phyloP scores from a whole-genome alignment of 2,113 vertebrate species.

The Pluvianellus socialis region DNA sequence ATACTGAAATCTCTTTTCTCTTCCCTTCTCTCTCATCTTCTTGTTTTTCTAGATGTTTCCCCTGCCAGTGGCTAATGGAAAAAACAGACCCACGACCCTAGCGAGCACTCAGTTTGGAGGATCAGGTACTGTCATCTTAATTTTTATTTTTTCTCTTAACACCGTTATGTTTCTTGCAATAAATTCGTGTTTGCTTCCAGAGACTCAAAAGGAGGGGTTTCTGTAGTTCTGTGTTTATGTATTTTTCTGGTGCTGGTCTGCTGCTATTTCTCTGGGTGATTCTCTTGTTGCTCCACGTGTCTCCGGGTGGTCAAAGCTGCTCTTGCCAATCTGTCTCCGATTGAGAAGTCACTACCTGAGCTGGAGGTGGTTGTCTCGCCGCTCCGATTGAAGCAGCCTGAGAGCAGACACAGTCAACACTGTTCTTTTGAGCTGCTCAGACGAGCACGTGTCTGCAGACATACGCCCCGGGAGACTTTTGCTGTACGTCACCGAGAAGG shows the following conservation, averaged over 20 bases:
- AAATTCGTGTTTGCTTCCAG: background rate
- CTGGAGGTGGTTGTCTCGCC: background rate
- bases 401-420: background rate
- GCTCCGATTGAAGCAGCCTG: background rate
- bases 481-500: background rate
- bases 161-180: background rate
- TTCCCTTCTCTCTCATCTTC: slow-evolving; percentile 14
- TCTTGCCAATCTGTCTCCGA: background rate
- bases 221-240: background rate
- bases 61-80: slow-evolving; percentile 93
- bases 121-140: slow-evolving; percentile 81
- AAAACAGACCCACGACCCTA: slow-evolving; percentile 92
- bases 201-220: background rate
- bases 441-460: background rate
- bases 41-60: slow-evolving; percentile 93
- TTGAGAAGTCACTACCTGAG: background rate
- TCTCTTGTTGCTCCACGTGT: background rate
- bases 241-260: background rate
- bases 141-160: background rate
- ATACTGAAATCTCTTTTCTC: slow-evolving; percentile 51
- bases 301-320: background rate
- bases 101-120: slow-evolving; percentile 90
- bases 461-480: background rate
- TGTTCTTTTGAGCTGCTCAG: background rate
- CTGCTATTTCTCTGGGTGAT: background rate